These are phyloP conservation scores for Gymnoscopelus braueri DNA, from an alignment of 2,797 vertebrate species.

Conservation along the genomic window DNA sequence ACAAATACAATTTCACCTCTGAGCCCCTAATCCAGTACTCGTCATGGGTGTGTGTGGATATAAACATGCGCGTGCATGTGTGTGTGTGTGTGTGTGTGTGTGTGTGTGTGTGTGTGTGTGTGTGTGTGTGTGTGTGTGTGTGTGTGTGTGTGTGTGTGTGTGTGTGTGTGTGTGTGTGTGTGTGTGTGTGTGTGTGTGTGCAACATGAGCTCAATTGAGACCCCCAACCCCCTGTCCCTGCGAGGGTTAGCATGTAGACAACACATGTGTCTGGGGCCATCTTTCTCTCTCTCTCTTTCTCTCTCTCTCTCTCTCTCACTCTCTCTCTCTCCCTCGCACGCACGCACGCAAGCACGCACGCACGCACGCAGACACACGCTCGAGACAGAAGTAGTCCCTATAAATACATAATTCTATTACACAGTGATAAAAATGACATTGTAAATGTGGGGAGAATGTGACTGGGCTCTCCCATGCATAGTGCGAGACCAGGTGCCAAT, in stretches of 20 bases:
- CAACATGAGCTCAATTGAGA: no score
- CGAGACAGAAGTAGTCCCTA: not conserved
- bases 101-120: constrained; percentile 11
- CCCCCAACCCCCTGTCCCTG: no score
- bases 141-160: not conserved
- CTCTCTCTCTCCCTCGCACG: no score
- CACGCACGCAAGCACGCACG: no score
- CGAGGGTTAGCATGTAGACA: no score
- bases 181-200: constrained; percentile 7
- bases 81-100: constrained; percentile 8
- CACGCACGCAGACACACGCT: no score
- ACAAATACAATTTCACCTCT: constrained; percentile 59
- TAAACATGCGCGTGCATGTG: constrained; percentile 1
- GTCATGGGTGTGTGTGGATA: constrained; percentile 12
- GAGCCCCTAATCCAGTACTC: constrained; percentile 56
- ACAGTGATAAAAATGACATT: constrained; percentile 18
- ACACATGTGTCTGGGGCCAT: no score
- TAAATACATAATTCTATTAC: not conserved
- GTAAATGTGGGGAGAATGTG: not conserved
- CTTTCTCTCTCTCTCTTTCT: no score
- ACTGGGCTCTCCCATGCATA: no score
- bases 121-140: not conserved
- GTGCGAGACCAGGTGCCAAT: no score
- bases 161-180: constrained; percentile 7
- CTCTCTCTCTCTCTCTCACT: no score